Evolutionary conservation across 2,113 vertebrate species (phyloP).

Genomic region (Clarias macrocephalus): DNA sequence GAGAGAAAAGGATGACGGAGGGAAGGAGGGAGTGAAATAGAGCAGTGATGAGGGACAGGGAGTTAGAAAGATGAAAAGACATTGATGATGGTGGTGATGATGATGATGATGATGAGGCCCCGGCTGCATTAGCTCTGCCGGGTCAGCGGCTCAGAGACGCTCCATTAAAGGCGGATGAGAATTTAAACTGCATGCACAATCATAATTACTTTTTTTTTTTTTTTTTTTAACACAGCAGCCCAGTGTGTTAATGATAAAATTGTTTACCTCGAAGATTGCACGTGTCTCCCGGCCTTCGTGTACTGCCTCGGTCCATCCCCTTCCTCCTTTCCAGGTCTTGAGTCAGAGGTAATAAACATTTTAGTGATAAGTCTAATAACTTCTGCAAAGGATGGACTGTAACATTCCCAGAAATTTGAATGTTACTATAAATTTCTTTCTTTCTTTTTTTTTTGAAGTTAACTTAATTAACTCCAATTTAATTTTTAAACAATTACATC

Average conservation of each 20-base stretch:
- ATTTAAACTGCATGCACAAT: slow-evolving; percentile 62
- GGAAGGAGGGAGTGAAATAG: slow-evolving; percentile 3
- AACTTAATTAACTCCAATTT: too few species aligned
- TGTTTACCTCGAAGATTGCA: slow-evolving; percentile 50
- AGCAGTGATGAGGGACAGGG: slow-evolving; percentile 15
- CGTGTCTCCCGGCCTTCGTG: not conserved
- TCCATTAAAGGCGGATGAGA: slow-evolving; percentile 59
- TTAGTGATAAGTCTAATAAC: not conserved
- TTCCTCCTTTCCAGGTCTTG: not conserved
- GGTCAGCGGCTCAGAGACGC: slow-evolving; percentile 67
- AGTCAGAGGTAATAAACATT: not conserved
- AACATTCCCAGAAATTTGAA: not conserved
- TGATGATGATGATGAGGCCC: slow-evolving; percentile 49
- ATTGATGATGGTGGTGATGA: slow-evolving; percentile 43
- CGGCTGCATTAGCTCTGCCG: slow-evolving; percentile 59
- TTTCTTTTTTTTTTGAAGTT: too few species aligned
- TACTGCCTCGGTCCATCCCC: slow-evolving; percentile 2
- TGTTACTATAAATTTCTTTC: too few species aligned
- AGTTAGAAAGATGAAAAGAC: slow-evolving; percentile 44
- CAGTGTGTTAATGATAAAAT: slow-evolving; percentile 60
- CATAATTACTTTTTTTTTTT: slow-evolving; percentile 66
- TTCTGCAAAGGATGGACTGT: not conserved
- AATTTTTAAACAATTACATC: too few species aligned
- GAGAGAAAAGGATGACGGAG: slow-evolving; percentile 47
- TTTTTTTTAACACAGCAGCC: slow-evolving; percentile 32